These are phyloP conservation scores for Caenorhabditis japonica DNA, from an alignment of 2,888 invertebrate species.

Conservation along the genomic window DNA sequence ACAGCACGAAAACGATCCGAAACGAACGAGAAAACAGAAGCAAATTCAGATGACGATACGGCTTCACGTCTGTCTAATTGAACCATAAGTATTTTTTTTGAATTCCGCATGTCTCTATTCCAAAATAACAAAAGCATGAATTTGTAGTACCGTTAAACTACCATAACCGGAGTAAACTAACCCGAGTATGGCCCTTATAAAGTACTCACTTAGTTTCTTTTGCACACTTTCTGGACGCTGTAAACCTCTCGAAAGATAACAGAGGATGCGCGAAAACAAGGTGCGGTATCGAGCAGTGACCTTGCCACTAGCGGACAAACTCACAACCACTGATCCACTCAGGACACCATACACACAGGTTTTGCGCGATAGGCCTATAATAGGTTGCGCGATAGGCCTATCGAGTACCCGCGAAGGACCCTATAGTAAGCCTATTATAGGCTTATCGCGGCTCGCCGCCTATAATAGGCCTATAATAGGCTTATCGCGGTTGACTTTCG, in stretches of 20 bases:
- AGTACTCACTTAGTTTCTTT: constrained; percentile 24
- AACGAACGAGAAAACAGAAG: constrained; percentile 54
- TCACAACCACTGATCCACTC: constrained; percentile 14
- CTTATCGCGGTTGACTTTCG: too few relatives aligned
- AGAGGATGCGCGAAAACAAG: constrained; percentile 50
- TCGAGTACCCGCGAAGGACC: too few relatives aligned
- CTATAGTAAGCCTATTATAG: too few relatives aligned
- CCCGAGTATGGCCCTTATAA: constrained; percentile 49
- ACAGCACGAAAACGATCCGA: constrained; percentile 63
- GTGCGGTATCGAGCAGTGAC: constrained; percentile 30
- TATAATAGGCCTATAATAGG: too few relatives aligned
- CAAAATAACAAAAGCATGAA: too few relatives aligned
- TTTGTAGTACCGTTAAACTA: constrained; percentile 53
- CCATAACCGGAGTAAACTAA: constrained; percentile 44
- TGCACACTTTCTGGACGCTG: constrained; percentile 52
- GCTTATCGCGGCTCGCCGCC: too few relatives aligned
- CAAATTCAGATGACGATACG: constrained; percentile 17
- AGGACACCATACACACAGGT: background rate
- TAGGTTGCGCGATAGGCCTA: too few relatives aligned
- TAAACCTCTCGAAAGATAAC: constrained; percentile 38
- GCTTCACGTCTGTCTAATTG: constrained; percentile 26
- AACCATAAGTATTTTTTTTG: background rate
- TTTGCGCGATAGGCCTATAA: too few relatives aligned
- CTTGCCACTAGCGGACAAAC: too few relatives aligned
- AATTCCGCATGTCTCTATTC: too few relatives aligned